Evolutionary conservation across 2,888 invertebrate species (phyloP), one percentile per base, ranked within the genome.

Genomic region (Pseudococcus jackbeardsleyi): DNA sequence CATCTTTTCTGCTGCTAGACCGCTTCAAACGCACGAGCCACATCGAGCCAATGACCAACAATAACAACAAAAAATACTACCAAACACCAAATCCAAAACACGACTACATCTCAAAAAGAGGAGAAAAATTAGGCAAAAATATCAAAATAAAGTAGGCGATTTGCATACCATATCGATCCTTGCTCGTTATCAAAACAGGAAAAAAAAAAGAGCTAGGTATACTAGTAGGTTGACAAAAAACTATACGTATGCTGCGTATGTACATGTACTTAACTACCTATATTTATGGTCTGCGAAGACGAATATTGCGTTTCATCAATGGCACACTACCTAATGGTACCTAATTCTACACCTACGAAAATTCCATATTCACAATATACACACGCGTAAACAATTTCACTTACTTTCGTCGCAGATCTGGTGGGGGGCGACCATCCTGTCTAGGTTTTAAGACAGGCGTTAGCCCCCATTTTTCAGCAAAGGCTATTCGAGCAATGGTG

Each of bases 401-500:
- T 85, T 88, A 88, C 88, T 85, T 88, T 48, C 88, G 85, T 26
- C 88, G 88, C 39, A 85, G 84, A 72, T 88, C 88, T 77, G 85
- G 85, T 85, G 88, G 95, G 96, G 96, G 95, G 94, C 94, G 93
- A 93, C 95, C 95, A 94, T 96, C 96, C 95, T 96, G 96, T 95
- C 96, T 96, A 95, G 96, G 96, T 94, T 96, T 95, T 95, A 97
- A 96, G 95, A 97, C 96, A 95, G 97, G 97, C 95, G 97, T 97
- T 94, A 97, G 96, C 96, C 97, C 97, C 97, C 97, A 97, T 96
- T 96, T 96, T 94, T 97, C 97, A 94, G 96, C 95, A 94, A 97
- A 96, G 95, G 97, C 97, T 95, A 97, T 96, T 94, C 96, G 97
- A 95, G 97, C 96, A 97, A 97, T 97, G 96, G 95, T 96, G 96